These are phyloP conservation scores for Rhadinocentrus ornatus DNA, from an alignment of 2,797 vertebrate genomes.

Conservation along the genomic window DNA sequence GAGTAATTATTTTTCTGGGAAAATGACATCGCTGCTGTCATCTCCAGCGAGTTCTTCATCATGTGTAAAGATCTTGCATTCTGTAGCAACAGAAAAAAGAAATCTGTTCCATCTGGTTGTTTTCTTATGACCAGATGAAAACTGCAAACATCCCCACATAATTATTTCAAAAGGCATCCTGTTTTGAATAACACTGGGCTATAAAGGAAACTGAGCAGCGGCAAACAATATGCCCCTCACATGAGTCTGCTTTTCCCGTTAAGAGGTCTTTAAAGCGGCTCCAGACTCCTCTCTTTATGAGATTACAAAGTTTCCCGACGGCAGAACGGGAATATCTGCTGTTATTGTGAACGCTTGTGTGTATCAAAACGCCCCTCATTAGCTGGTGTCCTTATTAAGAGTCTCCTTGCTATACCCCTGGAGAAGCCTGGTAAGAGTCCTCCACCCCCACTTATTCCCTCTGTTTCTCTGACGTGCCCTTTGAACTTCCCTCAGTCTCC, in stretches of 20 bases:
- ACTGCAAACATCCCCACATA: slow-evolving; percentile 75
- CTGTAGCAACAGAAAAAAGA: slow-evolving; percentile 11
- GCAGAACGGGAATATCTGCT: slow-evolving; percentile 27
- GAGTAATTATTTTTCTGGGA: slow-evolving; percentile 2
- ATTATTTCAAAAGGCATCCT: slow-evolving; percentile 81
- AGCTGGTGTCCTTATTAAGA: slow-evolving; percentile 74
- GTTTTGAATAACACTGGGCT: slow-evolving; percentile 73
- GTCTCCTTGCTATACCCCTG: slow-evolving; percentile 68
- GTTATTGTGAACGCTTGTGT: slow-evolving; percentile 32
- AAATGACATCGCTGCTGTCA: slow-evolving; percentile 26
- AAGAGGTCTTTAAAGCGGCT: slow-evolving; percentile 41
- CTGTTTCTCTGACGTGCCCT: slow-evolving; percentile 67
- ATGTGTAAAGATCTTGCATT: slow-evolving; percentile 17
- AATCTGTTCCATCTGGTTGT: slow-evolving; percentile 77
- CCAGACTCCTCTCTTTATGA: slow-evolving; percentile 57
- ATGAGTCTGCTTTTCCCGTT: slow-evolving; percentile 57
- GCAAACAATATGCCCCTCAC: slow-evolving; percentile 68
- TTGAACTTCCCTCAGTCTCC: slow-evolving; percentile 73
- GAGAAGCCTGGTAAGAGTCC: slow-evolving; percentile 48
- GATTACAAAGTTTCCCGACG: slow-evolving; percentile 39
- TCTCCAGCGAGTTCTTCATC: slow-evolving; percentile 32
- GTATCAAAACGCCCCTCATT: slow-evolving; percentile 64
- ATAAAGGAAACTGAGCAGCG: slow-evolving; percentile 57
- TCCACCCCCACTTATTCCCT: slow-evolving; percentile 40
- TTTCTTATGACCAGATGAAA: slow-evolving; percentile 74